Evolutionary conservation across 92 coral and sea anemone species (phyloP), one percentile per base, ranked within the genome.

Genomic region (Chrysogorgia sp.): DNA sequence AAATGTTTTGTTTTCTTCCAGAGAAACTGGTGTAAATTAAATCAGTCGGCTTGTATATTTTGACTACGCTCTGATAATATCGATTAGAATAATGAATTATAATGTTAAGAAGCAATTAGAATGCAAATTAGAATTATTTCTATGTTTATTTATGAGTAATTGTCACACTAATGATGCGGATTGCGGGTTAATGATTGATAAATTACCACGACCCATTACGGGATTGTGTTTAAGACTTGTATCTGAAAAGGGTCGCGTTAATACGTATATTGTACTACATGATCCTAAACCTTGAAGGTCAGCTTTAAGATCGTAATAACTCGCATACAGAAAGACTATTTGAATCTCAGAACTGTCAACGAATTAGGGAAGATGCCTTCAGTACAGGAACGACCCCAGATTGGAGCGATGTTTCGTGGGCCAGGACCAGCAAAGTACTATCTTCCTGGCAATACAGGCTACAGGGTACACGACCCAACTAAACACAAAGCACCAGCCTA

Each of bases 321-420:
- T 23, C 8, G 10, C 9, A 5, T 52, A 17, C 59, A 3, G 21
- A 5, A 52, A 52, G 59, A 17, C 59, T 3, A 17, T 52, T 23
- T 52, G 17, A 17, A 17, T 23, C 6, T 21, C 13, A 30, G 7
- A 34, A 77, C 21, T 20, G 23, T 34, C 7, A 47, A 7, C 57
- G 40, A 43, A 47, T 13, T 40, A 25, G 63, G 28, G n/a, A n/a
- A 35, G 61, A 33, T 41, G 49, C 24, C 47, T 68, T 37, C 34
- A 52, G 35, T 56, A 80, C 40, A 60, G 68, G 40, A 9, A 40
- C 90, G 89, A 22, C 92, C 91, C 77, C 87, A 82, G 66, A 96
- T 96, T 58, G 97, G 90, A 20, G 99, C 99, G 1, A 96, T 91
- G 97, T 96, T 89, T 58, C 92, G 97, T 30, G 99, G 99, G 12